phyloP scores from a whole-genome alignment of 1,140 invertebrate genomes.

The Platorchestia sp. region DNA sequence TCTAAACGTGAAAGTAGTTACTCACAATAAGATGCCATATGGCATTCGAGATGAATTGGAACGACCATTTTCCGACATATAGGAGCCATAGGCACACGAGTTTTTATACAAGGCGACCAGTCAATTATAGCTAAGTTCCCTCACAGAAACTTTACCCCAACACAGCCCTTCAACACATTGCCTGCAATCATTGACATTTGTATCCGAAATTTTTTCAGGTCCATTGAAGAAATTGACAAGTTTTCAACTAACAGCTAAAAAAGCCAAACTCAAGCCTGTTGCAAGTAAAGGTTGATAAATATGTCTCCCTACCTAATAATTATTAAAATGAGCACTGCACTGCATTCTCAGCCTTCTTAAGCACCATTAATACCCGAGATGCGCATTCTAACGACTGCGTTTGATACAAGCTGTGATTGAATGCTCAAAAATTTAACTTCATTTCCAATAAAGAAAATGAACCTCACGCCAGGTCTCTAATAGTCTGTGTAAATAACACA shows the following conservation, averaged over 20 bases:
- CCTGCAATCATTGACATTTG: not conserved
- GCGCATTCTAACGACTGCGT: not conserved
- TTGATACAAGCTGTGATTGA: not conserved
- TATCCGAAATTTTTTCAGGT: not conserved
- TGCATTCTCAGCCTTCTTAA: not conserved
- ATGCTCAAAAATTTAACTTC: not conserved
- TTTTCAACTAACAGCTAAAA: not conserved
- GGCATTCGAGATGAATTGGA: not conserved
- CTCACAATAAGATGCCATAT: no score
- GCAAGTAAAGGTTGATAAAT: no score
- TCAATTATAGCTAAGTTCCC: not conserved
- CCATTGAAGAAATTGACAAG: not conserved
- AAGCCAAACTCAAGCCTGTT: no score
- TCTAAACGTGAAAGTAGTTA: not conserved
- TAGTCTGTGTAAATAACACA: no score
- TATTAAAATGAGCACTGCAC: no score
- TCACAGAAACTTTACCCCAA: not conserved
- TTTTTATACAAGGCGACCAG: not conserved
- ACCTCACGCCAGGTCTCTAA: no score
- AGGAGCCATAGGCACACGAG: no score
- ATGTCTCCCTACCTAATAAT: no score
- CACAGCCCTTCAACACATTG: not conserved
- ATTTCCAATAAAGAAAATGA: not conserved
- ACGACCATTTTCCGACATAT: not conserved
- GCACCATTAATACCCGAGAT: no score